A percentile compares a stretch with the other conserved stretches of the same genome.
phyloP scores from a whole-genome alignment of 1,140 invertebrate genomes.

The Drosophila orena region DNA sequence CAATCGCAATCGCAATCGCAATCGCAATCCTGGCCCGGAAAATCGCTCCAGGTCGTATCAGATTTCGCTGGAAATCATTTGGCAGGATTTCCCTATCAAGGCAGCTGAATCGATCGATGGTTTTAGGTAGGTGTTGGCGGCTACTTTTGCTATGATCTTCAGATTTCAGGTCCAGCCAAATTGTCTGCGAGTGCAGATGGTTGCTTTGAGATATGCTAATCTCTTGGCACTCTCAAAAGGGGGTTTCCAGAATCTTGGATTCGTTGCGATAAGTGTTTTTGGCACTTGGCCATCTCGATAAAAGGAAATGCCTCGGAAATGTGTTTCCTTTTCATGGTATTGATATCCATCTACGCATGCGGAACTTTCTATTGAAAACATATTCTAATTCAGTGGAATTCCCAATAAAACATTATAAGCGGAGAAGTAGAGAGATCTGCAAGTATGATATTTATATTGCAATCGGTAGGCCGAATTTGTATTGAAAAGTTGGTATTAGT shows the following conservation, averaged over 20 bases:
- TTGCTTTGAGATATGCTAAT: slow-evolving; percentile 32
- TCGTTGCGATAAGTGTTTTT: slow-evolving; percentile 19
- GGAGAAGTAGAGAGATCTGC: too few relatives aligned
- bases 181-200: slow-evolving; percentile 43
- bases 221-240: slow-evolving; percentile 31
- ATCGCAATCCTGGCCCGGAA: slow-evolving; percentile 32
- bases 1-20: slow-evolving; percentile 69
- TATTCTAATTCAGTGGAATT: too few relatives aligned
- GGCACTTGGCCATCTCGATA: slow-evolving; percentile 25
- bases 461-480: too few relatives aligned
- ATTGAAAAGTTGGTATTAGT: too few relatives aligned
- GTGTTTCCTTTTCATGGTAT: neutral
- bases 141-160: slow-evolving; percentile 19
- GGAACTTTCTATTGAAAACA: too few relatives aligned
- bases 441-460: too few relatives aligned
- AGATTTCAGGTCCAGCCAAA: slow-evolving; percentile 27
- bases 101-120: slow-evolving; percentile 43
- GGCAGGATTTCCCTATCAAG: slow-evolving; percentile 66
- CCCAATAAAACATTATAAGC: too few relatives aligned
- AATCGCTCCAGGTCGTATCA: slow-evolving; percentile 55
- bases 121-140: slow-evolving; percentile 37
- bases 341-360: neutral
- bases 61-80: slow-evolving; percentile 66
- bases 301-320: neutral
- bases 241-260: slow-evolving; percentile 7